A percentile compares a stretch with the other conserved stretches of the same genome.
Evolutionary conservation across 2,888 invertebrate species (phyloP).

Genomic region (Aradus depressus): DNA sequence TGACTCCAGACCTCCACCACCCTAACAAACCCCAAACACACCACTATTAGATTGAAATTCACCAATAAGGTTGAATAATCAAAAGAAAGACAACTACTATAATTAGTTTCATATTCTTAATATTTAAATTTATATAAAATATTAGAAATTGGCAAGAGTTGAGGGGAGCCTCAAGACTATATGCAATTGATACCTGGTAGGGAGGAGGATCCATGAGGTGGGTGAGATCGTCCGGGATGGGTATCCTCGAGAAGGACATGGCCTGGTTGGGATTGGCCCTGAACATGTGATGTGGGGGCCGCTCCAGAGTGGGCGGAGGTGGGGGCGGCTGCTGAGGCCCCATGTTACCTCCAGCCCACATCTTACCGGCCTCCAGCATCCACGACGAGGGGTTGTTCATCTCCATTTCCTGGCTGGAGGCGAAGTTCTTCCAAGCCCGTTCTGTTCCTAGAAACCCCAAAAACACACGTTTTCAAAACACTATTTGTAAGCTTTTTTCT

Average conservation of each 20-base stretch:
- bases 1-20: no score
- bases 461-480: neutral
- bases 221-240: slow-evolving; percentile 25
- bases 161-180: neutral
- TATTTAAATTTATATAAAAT: neutral
- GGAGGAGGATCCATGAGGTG: slow-evolving; percentile 26
- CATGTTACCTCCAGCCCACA: neutral
- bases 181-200: slow-evolving; percentile 22
- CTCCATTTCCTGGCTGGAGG: slow-evolving; percentile 32
- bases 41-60: no score
- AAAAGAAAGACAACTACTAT: no score
- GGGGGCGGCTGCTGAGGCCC: slow-evolving; percentile 4
- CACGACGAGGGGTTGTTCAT: slow-evolving; percentile 37
- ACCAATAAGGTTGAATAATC: no score
- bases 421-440: slow-evolving; percentile 55
- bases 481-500: neutral
- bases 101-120: no score
- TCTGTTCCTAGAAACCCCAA: slow-evolving; percentile 57
- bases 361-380: slow-evolving; percentile 36
- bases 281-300: slow-evolving; percentile 24
- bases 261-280: slow-evolving; percentile 22
- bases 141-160: neutral
- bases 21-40: no score
- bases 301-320: slow-evolving; percentile 10
- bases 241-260: slow-evolving; percentile 23